Base-by-base conservation (phyloP, 1,140 invertebrate species). In the Ips nitidus region DNA sequence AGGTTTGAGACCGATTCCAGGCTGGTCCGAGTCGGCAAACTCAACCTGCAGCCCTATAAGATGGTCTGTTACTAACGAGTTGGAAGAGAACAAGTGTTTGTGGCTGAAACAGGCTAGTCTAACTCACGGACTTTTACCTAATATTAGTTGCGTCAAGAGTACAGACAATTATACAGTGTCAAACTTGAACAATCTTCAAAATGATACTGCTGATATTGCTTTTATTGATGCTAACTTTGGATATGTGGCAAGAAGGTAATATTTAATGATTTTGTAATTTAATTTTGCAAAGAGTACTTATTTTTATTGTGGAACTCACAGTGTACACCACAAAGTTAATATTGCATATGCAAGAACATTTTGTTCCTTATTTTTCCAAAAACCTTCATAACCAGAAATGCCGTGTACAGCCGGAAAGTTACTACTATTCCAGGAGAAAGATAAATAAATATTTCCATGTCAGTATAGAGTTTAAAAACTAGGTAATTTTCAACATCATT, bases 161-260 rank as follows among this genome's bases (percentile, higher is more conserved):
- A 7, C 60, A 40, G 63, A 59, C 38, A 65, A 74, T 45, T 59
- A 72, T 37, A 74, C 79, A 2, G 82, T 86, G 56, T 82, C 86
- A 8, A 93, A 91, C 77, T 83, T 93, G 60, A 74, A 79, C 0
- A 81, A 83, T 62, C 86, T 93, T 39, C 79, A 82, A 40, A 79
- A 84, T 2, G 80, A 83, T 7, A 69, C 82, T 3, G 86, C 88
- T n/a, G 90, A 93, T 76, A 81, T 93, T 61, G 85, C 91, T 8
- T 84, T 84, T 1, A 79, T 88, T 1, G 88, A 90, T 52, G 85
- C 89, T 0, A 89, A 90, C 74, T 88, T 89, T 71, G 89, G 89
- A 53, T 90, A 87, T 74, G 78, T 89, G 40, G 88, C 88, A n/a
- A 86, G 89, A 77, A 81, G 85, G 85, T 91, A 82, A 83, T 52